Evolutionary conservation across 2,888 invertebrate genomes (phyloP).

Genomic region (Byasa hedistus): DNA sequence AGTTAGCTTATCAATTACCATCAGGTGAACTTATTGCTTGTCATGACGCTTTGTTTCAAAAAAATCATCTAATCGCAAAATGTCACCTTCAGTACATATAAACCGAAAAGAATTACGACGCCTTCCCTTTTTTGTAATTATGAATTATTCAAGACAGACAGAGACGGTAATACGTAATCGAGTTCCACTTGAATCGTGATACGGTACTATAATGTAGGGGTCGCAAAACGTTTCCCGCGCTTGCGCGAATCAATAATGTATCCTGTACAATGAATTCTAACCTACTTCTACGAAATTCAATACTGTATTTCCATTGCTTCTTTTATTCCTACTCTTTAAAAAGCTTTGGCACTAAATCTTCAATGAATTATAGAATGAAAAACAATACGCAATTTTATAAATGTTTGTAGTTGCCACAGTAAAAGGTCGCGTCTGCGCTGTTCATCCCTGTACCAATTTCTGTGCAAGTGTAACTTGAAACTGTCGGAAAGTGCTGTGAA

Average conservation of each 20-base stretch:
- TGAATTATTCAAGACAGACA: background rate
- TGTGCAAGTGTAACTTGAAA: conserved; percentile 65
- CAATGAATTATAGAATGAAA: conserved; percentile 40
- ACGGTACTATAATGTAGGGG: conserved; percentile 38
- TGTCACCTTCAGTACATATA: conserved; percentile 1
- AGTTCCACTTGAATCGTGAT: conserved; percentile 31
- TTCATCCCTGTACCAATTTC: conserved; percentile 65
- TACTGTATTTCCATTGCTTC: conserved; percentile 41
- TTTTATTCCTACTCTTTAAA: conserved; percentile 19
- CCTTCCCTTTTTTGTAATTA: conserved; percentile 4
- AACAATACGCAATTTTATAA: conserved; percentile 1
- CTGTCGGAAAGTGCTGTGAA: conserved; percentile 63
- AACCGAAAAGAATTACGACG: conserved; percentile 4
- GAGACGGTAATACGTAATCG: conserved; percentile 30
- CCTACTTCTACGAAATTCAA: background rate
- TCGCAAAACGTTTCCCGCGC: conserved; percentile 61
- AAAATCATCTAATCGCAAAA: background rate
- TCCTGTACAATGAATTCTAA: conserved; percentile 39
- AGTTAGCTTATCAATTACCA: too few species aligned
- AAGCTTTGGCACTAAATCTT: rapidly evolving
- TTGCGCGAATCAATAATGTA: conserved; percentile 71
- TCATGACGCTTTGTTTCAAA: too few species aligned
- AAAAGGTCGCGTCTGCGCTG: conserved; percentile 64
- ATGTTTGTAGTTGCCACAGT: conserved; percentile 48
- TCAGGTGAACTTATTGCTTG: too few species aligned